A percentile compares a stretch with the other conserved stretches of the same genome.
Conservation (phyloP, 2,888 invertebrate genomes). For the Drosophila anomelani region DNA sequence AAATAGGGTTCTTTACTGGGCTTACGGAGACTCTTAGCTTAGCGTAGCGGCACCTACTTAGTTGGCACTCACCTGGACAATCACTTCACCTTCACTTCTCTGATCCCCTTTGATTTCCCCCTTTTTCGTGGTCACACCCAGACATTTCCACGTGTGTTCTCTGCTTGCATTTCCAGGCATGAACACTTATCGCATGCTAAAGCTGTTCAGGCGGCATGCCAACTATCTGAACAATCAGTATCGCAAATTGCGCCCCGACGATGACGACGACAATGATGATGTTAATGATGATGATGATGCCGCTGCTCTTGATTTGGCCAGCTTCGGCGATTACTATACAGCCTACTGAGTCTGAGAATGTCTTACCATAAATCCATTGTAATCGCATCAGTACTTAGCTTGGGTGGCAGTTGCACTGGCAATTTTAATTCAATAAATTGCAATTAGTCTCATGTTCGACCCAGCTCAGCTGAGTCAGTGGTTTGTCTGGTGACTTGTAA, state of each 20-base stretch:
- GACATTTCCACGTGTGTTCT: constrained; percentile 34
- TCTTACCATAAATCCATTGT: constrained; percentile 60
- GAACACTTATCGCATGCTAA: constrained; percentile 84
- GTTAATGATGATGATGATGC: constrained; percentile 35
- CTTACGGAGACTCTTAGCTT: constrained; percentile 13
- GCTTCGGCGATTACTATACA: constrained; percentile 59
- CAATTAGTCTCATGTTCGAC: constrained; percentile 57
- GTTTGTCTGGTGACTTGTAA: constrained; percentile 28
- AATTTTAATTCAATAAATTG: constrained; percentile 50
- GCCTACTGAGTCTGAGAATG: constrained; percentile 61
- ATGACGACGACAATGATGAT: constrained; percentile 48
- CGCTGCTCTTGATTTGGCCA: constrained; percentile 40
- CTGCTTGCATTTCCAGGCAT: constrained; percentile 77
- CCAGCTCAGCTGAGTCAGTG: constrained; percentile 61
- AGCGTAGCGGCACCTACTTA: constrained; percentile 29
- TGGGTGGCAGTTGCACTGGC: constrained; percentile 41
- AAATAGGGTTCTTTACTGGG: background rate
- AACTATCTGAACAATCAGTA: constrained; percentile 82
- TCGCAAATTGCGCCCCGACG: constrained; percentile 82
- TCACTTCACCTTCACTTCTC: constrained; percentile 34
- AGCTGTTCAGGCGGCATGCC: constrained; percentile 82
- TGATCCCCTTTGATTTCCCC: constrained; percentile 10
- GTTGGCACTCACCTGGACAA: constrained; percentile 32
- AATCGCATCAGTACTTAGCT: constrained; percentile 44
- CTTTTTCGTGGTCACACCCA: constrained; percentile 17